Percentiles rank a stretch among this genome's conserved stretches.
Evolutionary conservation across 2,888 invertebrate genomes (phyloP).

Genomic region (Priocnemis perturbator): DNA sequence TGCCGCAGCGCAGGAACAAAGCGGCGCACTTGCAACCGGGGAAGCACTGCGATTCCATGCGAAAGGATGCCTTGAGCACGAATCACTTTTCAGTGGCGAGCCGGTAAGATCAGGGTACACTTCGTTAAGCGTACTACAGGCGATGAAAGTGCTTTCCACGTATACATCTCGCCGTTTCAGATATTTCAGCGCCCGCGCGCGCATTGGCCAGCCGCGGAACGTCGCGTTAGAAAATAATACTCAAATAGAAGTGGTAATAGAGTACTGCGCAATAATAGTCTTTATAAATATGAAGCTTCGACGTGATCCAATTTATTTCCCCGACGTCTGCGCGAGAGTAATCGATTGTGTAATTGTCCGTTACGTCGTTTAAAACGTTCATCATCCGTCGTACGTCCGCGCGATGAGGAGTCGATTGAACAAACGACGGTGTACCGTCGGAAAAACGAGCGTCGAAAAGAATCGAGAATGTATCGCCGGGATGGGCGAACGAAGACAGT

Average conservation of each 20-base stretch:
- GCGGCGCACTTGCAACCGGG: conserved; percentile 36
- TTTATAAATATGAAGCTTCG: too few species aligned
- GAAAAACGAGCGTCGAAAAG: conserved; percentile 12
- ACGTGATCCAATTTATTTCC: too few species aligned
- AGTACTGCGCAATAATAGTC: too few species aligned
- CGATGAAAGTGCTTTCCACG: conserved; percentile 38
- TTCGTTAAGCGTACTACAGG: background rate
- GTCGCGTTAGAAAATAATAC: too few species aligned
- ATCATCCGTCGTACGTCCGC: background rate
- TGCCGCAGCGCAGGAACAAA: conserved; percentile 37
- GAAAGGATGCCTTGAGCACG: conserved; percentile 48
- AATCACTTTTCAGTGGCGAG: conserved; percentile 25
- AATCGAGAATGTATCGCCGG: conserved; percentile 5
- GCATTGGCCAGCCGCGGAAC: background rate
- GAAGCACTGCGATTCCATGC: conserved; percentile 20
- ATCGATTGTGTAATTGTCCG: too few species aligned
- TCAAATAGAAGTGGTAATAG: too few species aligned
- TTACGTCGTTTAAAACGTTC: too few species aligned
- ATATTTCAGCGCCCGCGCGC: background rate
- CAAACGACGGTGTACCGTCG: conserved; percentile 6
- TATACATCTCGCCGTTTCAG: conserved; percentile 8
- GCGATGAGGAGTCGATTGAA: background rate
- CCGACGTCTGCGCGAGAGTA: too few species aligned
- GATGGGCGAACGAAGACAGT: background rate
- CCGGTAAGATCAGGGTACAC: background rate